These are phyloP conservation scores for Lasiurus cinereus DNA, from an alignment of 2,113 vertebrate species.

Conservation along the genomic window DNA sequence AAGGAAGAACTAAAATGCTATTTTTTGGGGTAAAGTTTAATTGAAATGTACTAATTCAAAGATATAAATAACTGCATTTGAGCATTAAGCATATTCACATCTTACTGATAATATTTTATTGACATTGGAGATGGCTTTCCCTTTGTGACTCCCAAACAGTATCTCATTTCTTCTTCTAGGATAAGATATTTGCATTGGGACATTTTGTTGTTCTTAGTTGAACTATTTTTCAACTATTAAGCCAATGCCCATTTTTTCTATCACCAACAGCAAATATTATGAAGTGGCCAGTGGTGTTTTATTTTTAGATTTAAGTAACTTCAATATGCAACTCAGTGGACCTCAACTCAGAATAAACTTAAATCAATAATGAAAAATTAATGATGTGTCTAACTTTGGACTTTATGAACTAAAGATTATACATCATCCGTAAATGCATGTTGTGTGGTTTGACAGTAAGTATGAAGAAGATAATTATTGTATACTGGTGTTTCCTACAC, in stretches of 20 bases:
- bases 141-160: not conserved
- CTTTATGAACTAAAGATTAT: slow-evolving; percentile 28
- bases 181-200: slow-evolving; percentile 51
- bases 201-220: slow-evolving; percentile 52
- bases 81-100: not conserved
- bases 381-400: not conserved
- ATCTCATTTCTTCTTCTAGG: slow-evolving; percentile 43
- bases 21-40: slow-evolving; percentile 17
- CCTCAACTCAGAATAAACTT: slow-evolving; percentile 7
- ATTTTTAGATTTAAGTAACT: slow-evolving; percentile 50
- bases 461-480: slow-evolving; percentile 21
- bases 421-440: not conserved
- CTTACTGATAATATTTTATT: slow-evolving; percentile 27
- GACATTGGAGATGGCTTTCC: not conserved
- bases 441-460: not conserved
- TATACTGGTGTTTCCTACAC: not conserved
- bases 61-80: slow-evolving; percentile 9
- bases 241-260: not conserved
- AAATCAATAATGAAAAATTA: slow-evolving; percentile 36
- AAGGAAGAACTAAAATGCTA: slow-evolving; percentile 15
- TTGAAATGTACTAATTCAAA: slow-evolving; percentile 30
- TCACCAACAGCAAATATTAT: not conserved
- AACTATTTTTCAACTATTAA: slow-evolving; percentile 28
- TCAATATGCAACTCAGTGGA: slow-evolving; percentile 14
- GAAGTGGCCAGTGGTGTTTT: not conserved